These are phyloP conservation scores for Ondatra zibethicus DNA, from an alignment of 2,113 vertebrate species.

Conservation along the genomic window DNA sequence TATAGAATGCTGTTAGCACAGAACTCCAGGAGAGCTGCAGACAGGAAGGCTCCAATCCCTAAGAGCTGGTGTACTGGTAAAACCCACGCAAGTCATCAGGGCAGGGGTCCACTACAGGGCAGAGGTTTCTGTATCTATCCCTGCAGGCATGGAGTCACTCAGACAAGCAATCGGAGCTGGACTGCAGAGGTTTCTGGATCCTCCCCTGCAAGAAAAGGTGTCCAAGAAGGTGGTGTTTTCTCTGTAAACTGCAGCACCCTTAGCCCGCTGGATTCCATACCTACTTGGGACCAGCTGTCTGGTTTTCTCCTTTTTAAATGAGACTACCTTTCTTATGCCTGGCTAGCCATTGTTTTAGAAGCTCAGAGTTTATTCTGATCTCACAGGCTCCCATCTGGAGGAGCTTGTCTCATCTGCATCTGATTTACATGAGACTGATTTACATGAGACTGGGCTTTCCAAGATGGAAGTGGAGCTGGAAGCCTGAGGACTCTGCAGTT, in stretches of 20 bases:
- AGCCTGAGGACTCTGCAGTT: neutral
- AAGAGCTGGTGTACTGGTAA: too few relatives aligned
- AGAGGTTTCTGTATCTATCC: neutral
- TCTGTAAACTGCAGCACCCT: neutral
- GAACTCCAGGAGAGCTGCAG: neutral
- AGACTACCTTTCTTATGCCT: neutral
- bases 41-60: neutral
- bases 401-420: neutral
- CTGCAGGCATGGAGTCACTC: neutral
- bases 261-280: neutral
- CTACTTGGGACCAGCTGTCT: neutral
- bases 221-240: neutral
- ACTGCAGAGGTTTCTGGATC: too few relatives aligned
- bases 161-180: neutral
- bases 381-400: neutral
- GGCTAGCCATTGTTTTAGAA: neutral
- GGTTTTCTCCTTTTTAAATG: neutral
- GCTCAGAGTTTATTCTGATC: neutral
- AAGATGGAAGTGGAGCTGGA: neutral
- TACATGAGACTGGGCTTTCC: neutral
- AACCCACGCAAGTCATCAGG: neutral
- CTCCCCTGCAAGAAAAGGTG: rapidly evolving
- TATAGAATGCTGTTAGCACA: neutral
- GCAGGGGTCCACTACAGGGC: too few relatives aligned
- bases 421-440: neutral